A percentile compares a stretch with the other conserved stretches of the same genome.
These are phyloP conservation scores for Oppia nitens DNA, from an alignment of 1,140 invertebrate species.

Conservation along the genomic window DNA sequence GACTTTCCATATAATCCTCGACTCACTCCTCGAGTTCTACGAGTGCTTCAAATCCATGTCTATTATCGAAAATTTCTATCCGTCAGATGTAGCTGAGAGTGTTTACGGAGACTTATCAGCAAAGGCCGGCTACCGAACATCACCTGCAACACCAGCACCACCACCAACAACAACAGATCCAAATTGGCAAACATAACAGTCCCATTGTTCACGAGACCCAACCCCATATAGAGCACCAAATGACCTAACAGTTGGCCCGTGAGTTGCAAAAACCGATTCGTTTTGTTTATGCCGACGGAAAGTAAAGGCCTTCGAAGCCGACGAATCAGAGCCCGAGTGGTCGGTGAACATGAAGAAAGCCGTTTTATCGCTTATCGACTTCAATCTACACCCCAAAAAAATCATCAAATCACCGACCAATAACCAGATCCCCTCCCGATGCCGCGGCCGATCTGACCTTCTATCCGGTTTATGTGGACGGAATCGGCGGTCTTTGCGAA, in stretches of 20 bases:
- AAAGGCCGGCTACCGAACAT: constrained; percentile 54
- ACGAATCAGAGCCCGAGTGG: constrained; percentile 25
- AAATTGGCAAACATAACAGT: constrained; percentile 10
- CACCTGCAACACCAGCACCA: constrained; percentile 84
- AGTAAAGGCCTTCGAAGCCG: constrained; percentile 21
- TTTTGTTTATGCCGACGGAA: constrained; percentile 16
- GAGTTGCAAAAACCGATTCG: constrained; percentile 16
- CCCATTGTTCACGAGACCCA: background rate
- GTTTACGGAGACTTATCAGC: constrained; percentile 93
- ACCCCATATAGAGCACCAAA: constrained; percentile 8
- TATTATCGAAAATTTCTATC: constrained; percentile 88
- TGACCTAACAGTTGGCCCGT: constrained; percentile 6
- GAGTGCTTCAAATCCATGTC: constrained; percentile 46
- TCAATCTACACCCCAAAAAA: constrained; percentile 23
- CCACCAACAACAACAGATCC: too few relatives aligned
- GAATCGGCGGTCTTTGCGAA: constrained; percentile 20
- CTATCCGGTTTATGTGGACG: constrained; percentile 14
- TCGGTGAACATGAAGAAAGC: constrained; percentile 29
- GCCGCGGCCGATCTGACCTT: background rate
- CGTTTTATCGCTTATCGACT: constrained; percentile 25
- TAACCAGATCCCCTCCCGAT: background rate
- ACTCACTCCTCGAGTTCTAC: constrained; percentile 85
- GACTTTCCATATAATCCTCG: constrained; percentile 97
- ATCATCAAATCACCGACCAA: constrained; percentile 11
- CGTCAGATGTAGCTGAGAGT: constrained; percentile 88